Percentiles rank a stretch among this genome's conserved stretches.
Conservation (phyloP, 1,140 invertebrate genomes). For the Samia ricini region DNA sequence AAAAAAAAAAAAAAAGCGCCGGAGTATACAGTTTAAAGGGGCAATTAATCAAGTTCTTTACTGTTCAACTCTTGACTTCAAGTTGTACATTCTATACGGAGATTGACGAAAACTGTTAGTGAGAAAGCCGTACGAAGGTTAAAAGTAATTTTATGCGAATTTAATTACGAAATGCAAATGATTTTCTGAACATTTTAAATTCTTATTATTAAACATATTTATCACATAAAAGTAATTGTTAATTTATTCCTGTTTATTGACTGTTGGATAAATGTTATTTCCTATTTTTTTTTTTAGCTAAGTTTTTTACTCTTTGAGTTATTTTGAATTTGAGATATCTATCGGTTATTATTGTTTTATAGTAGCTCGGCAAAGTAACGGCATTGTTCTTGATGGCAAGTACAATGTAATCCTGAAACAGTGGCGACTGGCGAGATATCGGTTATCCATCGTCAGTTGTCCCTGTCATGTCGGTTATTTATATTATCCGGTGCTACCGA, state of each 20-base stretch:
- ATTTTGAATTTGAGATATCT: not conserved
- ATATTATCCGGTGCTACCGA: too few relatives aligned
- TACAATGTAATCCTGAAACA: too few relatives aligned
- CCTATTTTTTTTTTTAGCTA: not conserved
- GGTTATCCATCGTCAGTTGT: too few relatives aligned
- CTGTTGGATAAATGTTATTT: not conserved
- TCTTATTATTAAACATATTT: not conserved
- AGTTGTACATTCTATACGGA: not conserved
- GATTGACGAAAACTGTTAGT: not conserved
- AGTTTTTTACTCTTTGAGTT: not conserved
- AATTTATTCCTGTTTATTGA: not conserved
- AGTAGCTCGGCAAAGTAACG: too few relatives aligned
- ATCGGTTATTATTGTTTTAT: not conserved
- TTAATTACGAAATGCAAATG: not conserved
- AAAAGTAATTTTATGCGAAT: not conserved
- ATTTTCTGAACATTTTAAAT: not conserved
- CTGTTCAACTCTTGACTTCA: constrained; percentile 14
- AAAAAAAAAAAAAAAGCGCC: constrained; percentile 12
- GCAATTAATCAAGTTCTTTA: constrained; percentile 39
- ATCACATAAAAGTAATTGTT: not conserved
- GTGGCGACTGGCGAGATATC: too few relatives aligned
- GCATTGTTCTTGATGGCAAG: too few relatives aligned
- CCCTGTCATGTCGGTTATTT: too few relatives aligned
- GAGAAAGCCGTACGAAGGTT: not conserved
- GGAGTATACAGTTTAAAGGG: constrained; percentile 21